A percentile compares a stretch with the other conserved stretches of the same genome.
These are phyloP conservation scores for Paedocypris micromegethes DNA, from an alignment of 2,797 vertebrate genomes.

Conservation along the genomic window DNA sequence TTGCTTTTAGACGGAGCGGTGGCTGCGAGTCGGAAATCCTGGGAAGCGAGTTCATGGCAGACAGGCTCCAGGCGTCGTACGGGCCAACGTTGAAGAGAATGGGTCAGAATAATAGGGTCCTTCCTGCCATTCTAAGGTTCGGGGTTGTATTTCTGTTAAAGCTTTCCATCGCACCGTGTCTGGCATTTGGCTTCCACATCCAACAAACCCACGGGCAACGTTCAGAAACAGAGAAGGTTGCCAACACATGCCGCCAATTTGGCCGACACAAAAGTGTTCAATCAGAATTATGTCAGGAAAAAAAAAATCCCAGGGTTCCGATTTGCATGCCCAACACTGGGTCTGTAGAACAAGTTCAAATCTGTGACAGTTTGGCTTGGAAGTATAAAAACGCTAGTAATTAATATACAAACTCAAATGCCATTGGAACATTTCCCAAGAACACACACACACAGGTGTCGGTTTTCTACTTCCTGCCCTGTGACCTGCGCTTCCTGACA, in stretches of 20 bases:
- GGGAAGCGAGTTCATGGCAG: conserved; percentile 72
- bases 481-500: conserved; percentile 49
- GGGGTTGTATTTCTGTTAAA: conserved; percentile 67
- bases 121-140: conserved; percentile 83
- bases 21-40: conserved; percentile 79
- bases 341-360: background rate
- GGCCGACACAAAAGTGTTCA: conserved; percentile 6
- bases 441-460: conserved; percentile 45
- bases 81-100: conserved; percentile 66
- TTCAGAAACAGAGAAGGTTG: conserved; percentile 1
- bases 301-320: conserved; percentile 9
- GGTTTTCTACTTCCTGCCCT: conserved; percentile 41
- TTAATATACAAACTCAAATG: background rate
- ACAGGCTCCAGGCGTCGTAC: conserved; percentile 74
- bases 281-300: conserved; percentile 7
- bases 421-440: background rate
- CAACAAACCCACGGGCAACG: conserved; percentile 7
- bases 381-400: too few relatives aligned
- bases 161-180: conserved; percentile 54
- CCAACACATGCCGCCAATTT: conserved; percentile 1
- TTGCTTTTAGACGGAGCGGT: conserved; percentile 64
- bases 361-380: background rate
- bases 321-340: conserved; percentile 8
- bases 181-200: conserved; percentile 39
- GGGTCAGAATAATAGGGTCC: conserved; percentile 71